Percentiles rank a stretch among this genome's conserved stretches.
These are phyloP conservation scores for Adelognathus sp. DNA, from an alignment of 2,888 invertebrate species.

Conservation along the genomic window DNA sequence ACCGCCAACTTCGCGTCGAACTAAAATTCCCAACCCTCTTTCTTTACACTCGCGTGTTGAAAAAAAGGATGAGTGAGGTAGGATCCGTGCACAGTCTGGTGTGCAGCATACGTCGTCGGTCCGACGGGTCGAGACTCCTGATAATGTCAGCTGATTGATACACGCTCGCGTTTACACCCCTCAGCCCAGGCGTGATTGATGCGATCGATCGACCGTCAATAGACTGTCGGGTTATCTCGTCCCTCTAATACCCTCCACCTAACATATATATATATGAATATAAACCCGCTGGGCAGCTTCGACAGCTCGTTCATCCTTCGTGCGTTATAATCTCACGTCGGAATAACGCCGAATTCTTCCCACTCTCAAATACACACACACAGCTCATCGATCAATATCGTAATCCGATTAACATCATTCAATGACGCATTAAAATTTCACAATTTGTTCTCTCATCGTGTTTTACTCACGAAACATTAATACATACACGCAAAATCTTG, in stretches of 20 bases:
- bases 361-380: neutral
- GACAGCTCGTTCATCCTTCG: neutral
- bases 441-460: neutral
- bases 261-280: no score
- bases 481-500: no score
- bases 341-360: constrained; percentile 33
- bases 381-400: constrained; percentile 12
- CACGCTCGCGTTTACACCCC: constrained; percentile 71
- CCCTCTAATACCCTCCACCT: constrained; percentile 37
- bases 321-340: constrained; percentile 26
- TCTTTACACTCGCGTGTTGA: neutral
- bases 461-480: neutral
- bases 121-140: constrained; percentile 53
- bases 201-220: constrained; percentile 78
- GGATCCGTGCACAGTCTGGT: neutral
- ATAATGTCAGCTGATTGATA: constrained; percentile 78
- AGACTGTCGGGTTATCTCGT: constrained; percentile 74
- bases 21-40: neutral
- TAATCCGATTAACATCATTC: neutral
- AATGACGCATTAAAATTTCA: neutral
- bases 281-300: constrained; percentile 1
- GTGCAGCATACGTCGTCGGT: constrained; percentile 25
- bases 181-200: constrained; percentile 73
- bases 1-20: neutral
- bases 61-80: neutral